Percentiles rank a stretch among this genome's conserved stretches.
phyloP scores from a whole-genome alignment of 2,797 vertebrate genomes.

The Crenichthys baileyi region DNA sequence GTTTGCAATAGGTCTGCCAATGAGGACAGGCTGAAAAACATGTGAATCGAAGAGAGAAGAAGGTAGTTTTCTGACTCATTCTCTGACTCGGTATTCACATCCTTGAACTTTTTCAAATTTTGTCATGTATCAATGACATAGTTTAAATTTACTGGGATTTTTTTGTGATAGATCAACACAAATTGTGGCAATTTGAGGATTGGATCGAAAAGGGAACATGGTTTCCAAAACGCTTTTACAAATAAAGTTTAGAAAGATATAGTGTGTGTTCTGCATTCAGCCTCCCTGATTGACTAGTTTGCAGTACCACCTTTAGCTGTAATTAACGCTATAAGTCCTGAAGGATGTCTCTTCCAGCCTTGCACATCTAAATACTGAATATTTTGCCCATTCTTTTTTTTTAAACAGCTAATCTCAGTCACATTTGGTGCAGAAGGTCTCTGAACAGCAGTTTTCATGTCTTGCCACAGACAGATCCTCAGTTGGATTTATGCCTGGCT shows the following conservation, averaged over 20 bases:
- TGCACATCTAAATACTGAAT: not conserved
- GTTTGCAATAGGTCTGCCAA: constrained; percentile 15
- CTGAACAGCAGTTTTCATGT: not conserved
- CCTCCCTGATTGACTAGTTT: not conserved
- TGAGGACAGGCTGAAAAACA: constrained; percentile 33
- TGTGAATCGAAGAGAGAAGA: not conserved
- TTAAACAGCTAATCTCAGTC: not conserved
- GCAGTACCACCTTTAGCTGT: not conserved
- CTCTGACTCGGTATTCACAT: not conserved
- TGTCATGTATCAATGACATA: not conserved
- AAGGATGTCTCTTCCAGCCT: not conserved
- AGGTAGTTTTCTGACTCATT: not conserved
- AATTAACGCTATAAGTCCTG: not conserved
- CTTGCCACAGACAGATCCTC: not conserved
- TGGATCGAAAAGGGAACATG: not conserved
- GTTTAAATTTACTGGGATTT: not conserved
- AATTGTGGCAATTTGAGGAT: not conserved
- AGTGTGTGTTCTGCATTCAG: not conserved
- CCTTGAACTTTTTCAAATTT: not conserved
- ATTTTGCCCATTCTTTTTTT: not conserved
- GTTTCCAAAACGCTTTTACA: not conserved
- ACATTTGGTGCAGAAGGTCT: not conserved
- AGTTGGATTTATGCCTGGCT: not conserved
- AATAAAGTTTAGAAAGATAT: not conserved
- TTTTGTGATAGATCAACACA: not conserved